Base-by-base conservation (phyloP, 2,797 vertebrate species). In the Lindbergichthys nudifrons region DNA sequence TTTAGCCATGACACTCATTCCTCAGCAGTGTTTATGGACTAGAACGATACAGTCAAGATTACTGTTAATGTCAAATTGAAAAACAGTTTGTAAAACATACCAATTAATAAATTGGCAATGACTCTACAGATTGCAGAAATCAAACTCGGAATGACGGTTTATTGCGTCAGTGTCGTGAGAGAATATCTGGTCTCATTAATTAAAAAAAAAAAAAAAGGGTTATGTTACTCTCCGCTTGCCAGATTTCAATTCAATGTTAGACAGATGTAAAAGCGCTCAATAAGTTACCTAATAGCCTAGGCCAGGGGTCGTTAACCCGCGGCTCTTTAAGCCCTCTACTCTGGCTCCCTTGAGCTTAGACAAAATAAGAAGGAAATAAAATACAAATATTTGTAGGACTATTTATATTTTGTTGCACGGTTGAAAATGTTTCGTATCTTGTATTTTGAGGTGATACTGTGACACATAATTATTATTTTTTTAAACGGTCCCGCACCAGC, bases 81-180 rank as follows among this genome's bases (percentile, higher is more conserved):
- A 60, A 54, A 64, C 14, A 41, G 46, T 59, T 41, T 15, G 7
- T 36, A 36, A 23, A 57, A n/a, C 4, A 32, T 48, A 54, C 52
- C 23, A 54, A n/a, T 61, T 61, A 1, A 65, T 54, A 53, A 53
- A 69, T n/a, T 26, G 10, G 48, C 48, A 65, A 16, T 45, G 21
- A 61, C 21, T 68, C 10, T 10, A 62, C 18, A 56, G 69, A 30
- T n/a, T 62, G 26, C 5, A 1, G 18, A 53, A 51, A 13, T 70
- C 15, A 57, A 77, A 81, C 1, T 18, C 48, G 59, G 57, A 59
- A 77, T 45, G 47, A 75, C n/a, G 66, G 36, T 32, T 63, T 81
- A 56, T 69, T 71, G 52, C 39, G 70, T 73, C 32, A 16, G 7
- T 26, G 12, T 53, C 64, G 64, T 45, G 19, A 70, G 51, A 53